A percentile compares a stretch with the other conserved stretches of the same genome.
phyloP scores from a whole-genome alignment of 2,888 invertebrate genomes.

The Ischnura elegans region DNA sequence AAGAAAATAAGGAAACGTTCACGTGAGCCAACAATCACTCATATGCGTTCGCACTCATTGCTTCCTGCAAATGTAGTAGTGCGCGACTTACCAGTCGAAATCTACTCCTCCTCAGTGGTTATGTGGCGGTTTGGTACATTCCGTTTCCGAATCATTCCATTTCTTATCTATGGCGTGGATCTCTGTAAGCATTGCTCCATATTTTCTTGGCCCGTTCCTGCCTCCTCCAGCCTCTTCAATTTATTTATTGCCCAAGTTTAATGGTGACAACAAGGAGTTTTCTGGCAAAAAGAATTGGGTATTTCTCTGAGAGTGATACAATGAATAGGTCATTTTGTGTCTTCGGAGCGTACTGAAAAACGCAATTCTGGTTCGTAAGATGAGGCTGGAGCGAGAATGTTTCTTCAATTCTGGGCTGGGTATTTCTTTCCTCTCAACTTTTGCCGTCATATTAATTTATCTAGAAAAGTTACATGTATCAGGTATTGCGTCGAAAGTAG shows the following conservation, averaged over 20 bases:
- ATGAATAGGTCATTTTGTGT: neutral
- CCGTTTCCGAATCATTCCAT: conserved; percentile 8
- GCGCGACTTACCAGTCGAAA: neutral
- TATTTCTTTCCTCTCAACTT: no score
- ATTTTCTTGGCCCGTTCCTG: conserved; percentile 1
- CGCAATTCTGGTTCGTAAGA: neutral
- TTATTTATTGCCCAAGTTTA: conserved; percentile 10
- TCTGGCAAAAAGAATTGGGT: neutral
- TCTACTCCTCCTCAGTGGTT: neutral
- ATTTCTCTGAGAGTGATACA: neutral
- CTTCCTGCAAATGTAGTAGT: neutral
- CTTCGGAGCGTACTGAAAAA: neutral
- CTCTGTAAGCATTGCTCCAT: neutral
- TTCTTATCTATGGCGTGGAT: neutral
- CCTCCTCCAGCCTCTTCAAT: neutral
- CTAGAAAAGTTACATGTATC: no score
- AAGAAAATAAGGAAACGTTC: no score
- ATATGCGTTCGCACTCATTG: neutral
- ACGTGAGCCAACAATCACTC: no score
- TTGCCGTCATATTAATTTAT: no score
- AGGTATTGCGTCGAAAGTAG: no score
- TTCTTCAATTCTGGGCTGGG: no score
- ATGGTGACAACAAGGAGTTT: conserved; percentile 27
- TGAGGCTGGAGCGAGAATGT: neutral
- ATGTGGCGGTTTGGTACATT: neutral